Evolutionary conservation across 2,797 vertebrate species (phyloP), one percentile per base, ranked within the genome.

Genomic region (Silurus lanzhouensis): DNA sequence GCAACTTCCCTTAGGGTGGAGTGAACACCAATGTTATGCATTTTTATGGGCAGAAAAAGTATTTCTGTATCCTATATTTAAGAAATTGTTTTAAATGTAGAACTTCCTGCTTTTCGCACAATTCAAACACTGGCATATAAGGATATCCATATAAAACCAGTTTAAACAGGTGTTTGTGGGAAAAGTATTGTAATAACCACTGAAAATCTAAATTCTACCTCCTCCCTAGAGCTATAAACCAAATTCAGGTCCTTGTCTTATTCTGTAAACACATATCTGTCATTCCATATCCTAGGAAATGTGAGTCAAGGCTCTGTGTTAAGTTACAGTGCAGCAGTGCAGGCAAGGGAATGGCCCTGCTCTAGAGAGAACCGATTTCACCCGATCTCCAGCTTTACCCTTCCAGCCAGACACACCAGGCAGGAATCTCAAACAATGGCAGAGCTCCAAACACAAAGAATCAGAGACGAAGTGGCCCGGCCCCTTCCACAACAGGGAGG

Each of bases 341-440:
- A 85, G 60, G 60, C 82, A 76, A 80, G 85, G 27, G 52, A 89
- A 79, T 83, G 86, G 83, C 80, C 81, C 79, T 78, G 86, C 88
- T 67, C n/a, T 81, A 81, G 70, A 83, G 61, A 76, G 64, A 79
- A 76, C 58, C 52, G 52, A 48, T 70, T 84, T 86, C 89, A 94
- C 95, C 96, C 92, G 78, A 91, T 95, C 91, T 92, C 96, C 97
- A 95, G 93, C 89, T 25, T 81, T 90, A 92, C 95, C 95, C 86
- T 93, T 88, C 91, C 93, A 95, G 94, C 96, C 97, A 93, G 94
- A 89, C 94, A 91, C 92, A 90, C 91, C 0, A 0, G 87, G 92
- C 63, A 92, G 91, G 92, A 93, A 94, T 91, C 90, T 91, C 91
- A 87, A 92, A 93, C 92, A 93, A 92, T 93, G 92, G 90, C 90